Evolutionary conservation across 2,797 vertebrate genomes (phyloP).

Genomic region (Lithobates pipiens): DNA sequence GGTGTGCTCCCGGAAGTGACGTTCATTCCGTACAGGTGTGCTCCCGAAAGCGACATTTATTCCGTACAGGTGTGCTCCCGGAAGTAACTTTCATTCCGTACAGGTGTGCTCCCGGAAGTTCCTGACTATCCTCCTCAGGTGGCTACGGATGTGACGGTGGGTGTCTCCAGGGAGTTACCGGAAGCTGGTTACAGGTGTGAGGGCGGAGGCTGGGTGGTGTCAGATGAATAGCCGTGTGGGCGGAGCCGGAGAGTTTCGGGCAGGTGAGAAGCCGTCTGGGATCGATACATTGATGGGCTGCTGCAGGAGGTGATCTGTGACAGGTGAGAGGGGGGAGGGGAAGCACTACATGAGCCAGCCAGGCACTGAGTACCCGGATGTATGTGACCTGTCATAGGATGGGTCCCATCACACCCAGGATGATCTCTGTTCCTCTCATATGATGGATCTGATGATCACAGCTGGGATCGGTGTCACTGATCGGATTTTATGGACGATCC

Average conservation of each 20-base stretch:
- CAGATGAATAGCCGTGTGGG: slow-evolving; percentile 26
- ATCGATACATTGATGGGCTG: not conserved
- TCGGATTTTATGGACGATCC: no score
- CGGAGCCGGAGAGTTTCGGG: slow-evolving; percentile 36
- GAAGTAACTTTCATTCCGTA: slow-evolving; percentile 6
- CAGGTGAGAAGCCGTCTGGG: slow-evolving; percentile 30
- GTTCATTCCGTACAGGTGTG: no score
- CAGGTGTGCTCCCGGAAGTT: slow-evolving; percentile 46
- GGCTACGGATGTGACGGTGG: slow-evolving; percentile 34
- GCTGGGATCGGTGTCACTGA: no score
- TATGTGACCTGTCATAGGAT: no score
- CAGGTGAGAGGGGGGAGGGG: not conserved
- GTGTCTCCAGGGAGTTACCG: slow-evolving; percentile 35
- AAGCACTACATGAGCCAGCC: not conserved
- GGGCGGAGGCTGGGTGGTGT: not conserved
- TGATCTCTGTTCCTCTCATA: no score
- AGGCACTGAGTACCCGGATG: no score
- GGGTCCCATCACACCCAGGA: no score
- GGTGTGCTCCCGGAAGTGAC: no score
- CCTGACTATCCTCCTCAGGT: slow-evolving; percentile 16
- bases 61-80: slow-evolving; percentile 32
- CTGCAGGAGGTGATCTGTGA: not conserved
- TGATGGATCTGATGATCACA: no score
- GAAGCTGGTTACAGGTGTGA: slow-evolving; percentile 48
- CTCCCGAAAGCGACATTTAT: no score